These are phyloP conservation scores for Macropus fuliginosus DNA, from an alignment of 2,797 vertebrate species.

Conservation along the genomic window DNA sequence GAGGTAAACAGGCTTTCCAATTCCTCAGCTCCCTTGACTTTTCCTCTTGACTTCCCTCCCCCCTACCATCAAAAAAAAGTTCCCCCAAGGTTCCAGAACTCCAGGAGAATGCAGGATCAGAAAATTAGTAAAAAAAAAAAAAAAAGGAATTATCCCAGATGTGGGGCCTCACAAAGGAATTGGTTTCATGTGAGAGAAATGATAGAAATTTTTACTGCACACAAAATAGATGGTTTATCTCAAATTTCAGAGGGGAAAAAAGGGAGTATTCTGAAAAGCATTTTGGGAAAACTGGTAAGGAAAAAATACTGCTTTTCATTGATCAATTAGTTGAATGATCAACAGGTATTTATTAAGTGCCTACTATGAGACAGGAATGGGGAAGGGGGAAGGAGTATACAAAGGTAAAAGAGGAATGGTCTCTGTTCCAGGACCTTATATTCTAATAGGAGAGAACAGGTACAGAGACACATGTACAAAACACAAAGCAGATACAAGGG, in stretches of 20 bases:
- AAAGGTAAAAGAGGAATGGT: background rate
- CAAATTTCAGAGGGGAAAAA: background rate
- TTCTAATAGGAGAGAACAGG: background rate
- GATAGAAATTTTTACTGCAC: slow-evolving; percentile 16
- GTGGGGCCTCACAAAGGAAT: slow-evolving; percentile 39
- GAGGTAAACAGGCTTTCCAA: background rate
- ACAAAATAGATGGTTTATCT: slow-evolving; percentile 20
- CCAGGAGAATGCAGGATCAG: background rate
- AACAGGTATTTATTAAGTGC: background rate
- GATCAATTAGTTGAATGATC: background rate
- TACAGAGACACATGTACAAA: background rate
- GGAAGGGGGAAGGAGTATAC: background rate
- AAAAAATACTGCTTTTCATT: background rate
- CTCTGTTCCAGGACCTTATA: background rate
- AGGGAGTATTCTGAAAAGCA: slow-evolving; percentile 8
- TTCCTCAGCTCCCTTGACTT: background rate
- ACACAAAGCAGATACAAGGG: background rate
- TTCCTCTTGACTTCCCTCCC: background rate
- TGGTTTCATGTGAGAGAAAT: slow-evolving; percentile 19
- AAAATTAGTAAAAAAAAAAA: background rate
- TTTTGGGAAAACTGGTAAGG: background rate
- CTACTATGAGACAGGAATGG: background rate
- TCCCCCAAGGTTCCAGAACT: background rate
- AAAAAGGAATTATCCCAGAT: background rate
- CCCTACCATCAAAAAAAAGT: background rate